Evolutionary conservation across 2,797 vertebrate genomes (phyloP), one percentile per base, ranked within the genome.

Genomic region (Sarcoramphus papa): DNA sequence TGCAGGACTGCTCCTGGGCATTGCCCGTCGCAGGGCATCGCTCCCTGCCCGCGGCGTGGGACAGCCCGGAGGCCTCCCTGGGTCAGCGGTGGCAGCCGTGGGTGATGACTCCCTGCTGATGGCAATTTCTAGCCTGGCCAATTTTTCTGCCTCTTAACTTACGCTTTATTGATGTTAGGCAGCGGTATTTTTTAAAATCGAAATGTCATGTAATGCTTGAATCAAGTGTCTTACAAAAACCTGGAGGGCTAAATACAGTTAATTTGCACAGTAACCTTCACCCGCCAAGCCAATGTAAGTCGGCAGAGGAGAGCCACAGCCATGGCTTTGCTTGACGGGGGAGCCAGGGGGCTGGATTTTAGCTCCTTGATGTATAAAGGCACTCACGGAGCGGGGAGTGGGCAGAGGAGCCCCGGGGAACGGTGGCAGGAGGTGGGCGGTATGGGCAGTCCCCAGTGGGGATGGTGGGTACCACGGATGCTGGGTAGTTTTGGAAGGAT

Each of bases 21-120:
- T n/a, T 15, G 68, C 21, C 10, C 0, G 0, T 18, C 2, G 1
- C 59, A 14, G 69, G 70, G 35, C 33, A 24, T n/a, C 0, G 0
- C 53, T 31, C 16, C 40, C 65, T 72, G 65, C 25, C 25, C 6
- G 1, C 0, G 2, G 4, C 2, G 3, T 6, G n/a, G 45, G 40
- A 12, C 22, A 74, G 48, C 9, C 68, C 0, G 0, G 43, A 33
- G 35, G 8, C 43, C 20, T 28, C 51, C 14, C 25, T 0, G 0
- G 8, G 9, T 22, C 2, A 0, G 3, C 1, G 0, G 23, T 2
- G 14, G 59, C 17, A 53, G 27, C n/a, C 7, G 0, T 0, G 6
- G 45, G 16, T 41, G 75, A 28, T 27, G 62, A 21, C 5, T 76
- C n/a, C 18, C 35, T 53, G 47, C 37, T n/a, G 11, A 7, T 16